Percentiles rank a stretch among this genome's conserved stretches.
These are phyloP conservation scores for Nyctibius grandis DNA, from an alignment of 2,797 vertebrate genomes.

Conservation along the genomic window DNA sequence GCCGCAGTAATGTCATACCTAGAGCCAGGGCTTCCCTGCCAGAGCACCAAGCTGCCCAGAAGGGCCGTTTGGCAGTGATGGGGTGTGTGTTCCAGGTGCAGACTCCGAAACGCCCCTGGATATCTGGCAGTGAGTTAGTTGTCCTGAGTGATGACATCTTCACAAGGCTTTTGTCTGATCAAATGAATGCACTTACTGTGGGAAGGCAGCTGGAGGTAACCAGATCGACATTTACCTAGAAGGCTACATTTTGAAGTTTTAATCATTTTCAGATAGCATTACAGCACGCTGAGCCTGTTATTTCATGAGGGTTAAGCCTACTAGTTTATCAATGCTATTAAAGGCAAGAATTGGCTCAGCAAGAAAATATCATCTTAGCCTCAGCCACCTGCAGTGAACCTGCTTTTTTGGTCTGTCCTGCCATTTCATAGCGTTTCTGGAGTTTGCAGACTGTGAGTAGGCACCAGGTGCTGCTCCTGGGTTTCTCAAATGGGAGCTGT, in stretches of 20 bases:
- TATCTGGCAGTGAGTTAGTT: background rate
- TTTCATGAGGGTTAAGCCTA: background rate
- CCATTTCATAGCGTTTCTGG: background rate
- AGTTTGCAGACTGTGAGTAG: background rate
- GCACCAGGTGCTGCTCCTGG: background rate
- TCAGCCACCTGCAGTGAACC: background rate
- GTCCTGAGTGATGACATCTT: background rate
- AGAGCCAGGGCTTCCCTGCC: background rate
- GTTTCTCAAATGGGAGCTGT: background rate
- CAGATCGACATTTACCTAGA: background rate
- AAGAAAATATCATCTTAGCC: background rate
- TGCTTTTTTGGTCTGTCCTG: background rate
- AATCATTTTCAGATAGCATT: background rate
- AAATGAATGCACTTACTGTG: background rate
- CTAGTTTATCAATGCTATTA: background rate
- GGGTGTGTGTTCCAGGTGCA: fast-evolving
- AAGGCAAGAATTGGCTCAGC: background rate
- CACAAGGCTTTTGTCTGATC: background rate
- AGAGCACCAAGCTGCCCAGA: background rate
- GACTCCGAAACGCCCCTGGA: background rate
- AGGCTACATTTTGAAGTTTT: background rate
- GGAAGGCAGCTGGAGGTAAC: background rate
- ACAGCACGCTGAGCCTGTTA: background rate
- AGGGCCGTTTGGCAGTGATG: background rate
- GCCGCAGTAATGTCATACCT: too few species aligned